These are phyloP conservation scores for Temnothorax rugatulus DNA, from an alignment of 2,888 invertebrate genomes.

Conservation along the genomic window DNA sequence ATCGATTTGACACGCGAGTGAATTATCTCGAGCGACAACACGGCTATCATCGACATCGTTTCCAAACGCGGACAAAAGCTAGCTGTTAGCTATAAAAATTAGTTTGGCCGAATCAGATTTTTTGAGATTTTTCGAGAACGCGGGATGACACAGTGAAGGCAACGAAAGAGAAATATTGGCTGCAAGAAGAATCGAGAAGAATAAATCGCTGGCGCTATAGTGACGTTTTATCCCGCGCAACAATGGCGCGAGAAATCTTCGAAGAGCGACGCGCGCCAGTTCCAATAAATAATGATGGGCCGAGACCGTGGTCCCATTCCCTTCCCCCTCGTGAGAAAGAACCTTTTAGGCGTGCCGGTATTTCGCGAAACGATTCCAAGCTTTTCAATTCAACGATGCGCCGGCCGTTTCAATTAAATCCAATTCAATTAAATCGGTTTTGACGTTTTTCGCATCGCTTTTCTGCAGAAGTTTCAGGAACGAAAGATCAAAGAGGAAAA, in stretches of 20 bases:
- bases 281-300: conserved; percentile 68
- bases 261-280: conserved; percentile 64
- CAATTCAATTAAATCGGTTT: conserved; percentile 21
- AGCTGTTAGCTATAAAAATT: neutral
- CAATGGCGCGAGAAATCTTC: conserved; percentile 64
- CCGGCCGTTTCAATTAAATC: conserved; percentile 16
- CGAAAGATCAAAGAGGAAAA: conserved; percentile 4
- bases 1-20: conserved; percentile 25
- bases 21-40: neutral
- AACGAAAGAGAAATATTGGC: conserved; percentile 32
- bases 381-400: neutral
- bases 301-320: neutral
- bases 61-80: neutral
- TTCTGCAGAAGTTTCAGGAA: neutral
- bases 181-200: conserved; percentile 52
- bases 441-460: neutral
- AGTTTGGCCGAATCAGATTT: conserved; percentile 1
- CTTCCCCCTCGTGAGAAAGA: neutral
- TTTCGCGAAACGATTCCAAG: conserved; percentile 32
- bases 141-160: neutral
- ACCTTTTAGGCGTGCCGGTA: conserved; percentile 26
- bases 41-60: neutral
- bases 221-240: conserved; percentile 69
- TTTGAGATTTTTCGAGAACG: conserved; percentile 17
- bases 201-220: conserved; percentile 63